A percentile compares a stretch with the other conserved stretches of the same genome.
These are phyloP conservation scores for Hypotaenidia okinawae DNA, from an alignment of 2,797 vertebrate genomes.

Conservation along the genomic window DNA sequence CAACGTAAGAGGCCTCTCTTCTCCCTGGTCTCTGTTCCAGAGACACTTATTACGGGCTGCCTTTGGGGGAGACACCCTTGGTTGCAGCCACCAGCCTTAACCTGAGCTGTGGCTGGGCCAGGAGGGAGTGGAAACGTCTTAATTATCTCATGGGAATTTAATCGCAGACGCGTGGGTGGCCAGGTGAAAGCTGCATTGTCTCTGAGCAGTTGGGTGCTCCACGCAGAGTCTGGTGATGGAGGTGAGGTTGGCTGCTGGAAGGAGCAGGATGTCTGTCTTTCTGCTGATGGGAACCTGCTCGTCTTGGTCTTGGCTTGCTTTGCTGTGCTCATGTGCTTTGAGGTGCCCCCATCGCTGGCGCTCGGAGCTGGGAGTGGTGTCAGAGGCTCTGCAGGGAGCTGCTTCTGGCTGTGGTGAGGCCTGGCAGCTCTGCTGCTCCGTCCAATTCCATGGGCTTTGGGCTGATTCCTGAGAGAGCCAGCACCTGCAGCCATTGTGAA, in stretches of 20 bases:
- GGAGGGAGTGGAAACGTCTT: neutral
- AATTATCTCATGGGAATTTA: neutral
- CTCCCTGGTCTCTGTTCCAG: fast-evolving
- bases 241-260: neutral
- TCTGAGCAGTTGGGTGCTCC: neutral
- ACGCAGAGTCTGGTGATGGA: neutral
- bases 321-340: too few relatives aligned
- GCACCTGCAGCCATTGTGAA: neutral
- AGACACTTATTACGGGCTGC: too few relatives aligned
- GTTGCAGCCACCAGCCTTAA: neutral
- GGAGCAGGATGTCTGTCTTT: neutral
- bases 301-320: neutral
- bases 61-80: neutral
- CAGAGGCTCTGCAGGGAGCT: neutral
- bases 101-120: neutral
- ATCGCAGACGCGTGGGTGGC: neutral
- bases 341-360: neutral
- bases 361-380: neutral
- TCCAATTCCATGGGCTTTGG: neutral
- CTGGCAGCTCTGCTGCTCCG: neutral
- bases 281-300: neutral
- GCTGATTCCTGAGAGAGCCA: neutral
- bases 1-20: fast-evolving
- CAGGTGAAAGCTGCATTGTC: neutral
- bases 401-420: neutral